These are phyloP conservation scores for Falco rusticolus DNA, from an alignment of 2,797 vertebrate species.

Conservation along the genomic window DNA sequence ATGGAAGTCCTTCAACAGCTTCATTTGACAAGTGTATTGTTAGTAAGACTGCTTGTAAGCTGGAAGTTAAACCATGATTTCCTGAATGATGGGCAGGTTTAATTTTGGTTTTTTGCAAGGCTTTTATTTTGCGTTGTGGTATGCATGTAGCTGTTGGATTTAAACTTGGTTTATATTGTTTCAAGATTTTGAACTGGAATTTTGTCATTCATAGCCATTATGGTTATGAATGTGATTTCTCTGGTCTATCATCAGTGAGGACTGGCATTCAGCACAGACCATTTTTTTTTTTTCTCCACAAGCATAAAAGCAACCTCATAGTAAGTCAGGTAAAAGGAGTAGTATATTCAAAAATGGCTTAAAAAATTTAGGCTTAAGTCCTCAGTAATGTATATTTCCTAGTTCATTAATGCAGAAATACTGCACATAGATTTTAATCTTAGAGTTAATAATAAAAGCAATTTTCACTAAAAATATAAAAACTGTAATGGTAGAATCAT, in stretches of 20 bases:
- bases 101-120: background rate
- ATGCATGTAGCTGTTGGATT: background rate
- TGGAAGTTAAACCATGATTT: background rate
- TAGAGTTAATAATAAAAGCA: constrained; percentile 87
- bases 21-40: background rate
- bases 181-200: background rate
- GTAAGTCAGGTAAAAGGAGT: constrained; percentile 75
- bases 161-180: background rate
- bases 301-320: constrained; percentile 77
- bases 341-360: constrained; percentile 81
- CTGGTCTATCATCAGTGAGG: constrained; percentile 45
- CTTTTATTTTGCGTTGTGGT: background rate
- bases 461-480: constrained; percentile 90
- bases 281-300: constrained; percentile 47
- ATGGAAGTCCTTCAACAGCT: background rate
- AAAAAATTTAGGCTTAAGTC: constrained; percentile 84
- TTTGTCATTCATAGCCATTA: constrained; percentile 28
- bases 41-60: background rate
- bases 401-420: constrained; percentile 86
- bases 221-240: constrained; percentile 39
- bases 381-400: constrained; percentile 82
- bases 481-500: constrained; percentile 87
- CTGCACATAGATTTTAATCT: constrained; percentile 86
- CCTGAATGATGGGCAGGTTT: background rate
- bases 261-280: constrained; percentile 38